A percentile compares a stretch with the other conserved stretches of the same genome.
These are phyloP conservation scores for Ceramica pisi DNA, from an alignment of 2,888 invertebrate genomes.

Conservation along the genomic window DNA sequence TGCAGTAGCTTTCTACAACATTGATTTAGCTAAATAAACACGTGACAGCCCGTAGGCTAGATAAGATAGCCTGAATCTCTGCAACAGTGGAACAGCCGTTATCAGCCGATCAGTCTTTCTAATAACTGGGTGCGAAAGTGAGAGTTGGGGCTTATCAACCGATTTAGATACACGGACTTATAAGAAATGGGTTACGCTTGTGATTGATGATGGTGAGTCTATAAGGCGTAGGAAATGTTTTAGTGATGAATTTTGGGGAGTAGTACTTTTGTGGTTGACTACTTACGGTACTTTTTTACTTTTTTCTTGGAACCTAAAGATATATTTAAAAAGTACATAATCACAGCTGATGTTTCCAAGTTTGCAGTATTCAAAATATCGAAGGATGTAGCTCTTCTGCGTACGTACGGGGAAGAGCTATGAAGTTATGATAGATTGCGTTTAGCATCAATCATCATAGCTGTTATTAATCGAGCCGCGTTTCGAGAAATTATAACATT, in stretches of 20 bases:
- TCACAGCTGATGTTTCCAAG: too few relatives aligned
- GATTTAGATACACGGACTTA: constrained; percentile 17
- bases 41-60: constrained; percentile 47
- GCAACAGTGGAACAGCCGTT: constrained; percentile 33
- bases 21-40: constrained; percentile 58
- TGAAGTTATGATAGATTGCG: neutral
- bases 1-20: constrained; percentile 53
- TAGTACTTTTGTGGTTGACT: neutral
- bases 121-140: constrained; percentile 38
- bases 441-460: constrained; percentile 17
- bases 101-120: constrained; percentile 38
- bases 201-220: constrained; percentile 16
- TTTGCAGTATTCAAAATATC: too few relatives aligned
- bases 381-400: too few relatives aligned
- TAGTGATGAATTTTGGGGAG: neutral
- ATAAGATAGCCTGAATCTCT: constrained; percentile 62
- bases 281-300: too few relatives aligned
- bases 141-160: constrained; percentile 42
- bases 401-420: too few relatives aligned
- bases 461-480: constrained; percentile 4
- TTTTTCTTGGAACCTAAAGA: too few relatives aligned
- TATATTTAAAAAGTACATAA: too few relatives aligned
- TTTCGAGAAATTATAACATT: constrained; percentile 14
- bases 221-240: neutral
- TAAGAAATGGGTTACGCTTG: constrained; percentile 26